A percentile compares a stretch with the other conserved stretches of the same genome.
phyloP scores from a whole-genome alignment of 2,797 vertebrate genomes.

The Sebastes oblongus region DNA sequence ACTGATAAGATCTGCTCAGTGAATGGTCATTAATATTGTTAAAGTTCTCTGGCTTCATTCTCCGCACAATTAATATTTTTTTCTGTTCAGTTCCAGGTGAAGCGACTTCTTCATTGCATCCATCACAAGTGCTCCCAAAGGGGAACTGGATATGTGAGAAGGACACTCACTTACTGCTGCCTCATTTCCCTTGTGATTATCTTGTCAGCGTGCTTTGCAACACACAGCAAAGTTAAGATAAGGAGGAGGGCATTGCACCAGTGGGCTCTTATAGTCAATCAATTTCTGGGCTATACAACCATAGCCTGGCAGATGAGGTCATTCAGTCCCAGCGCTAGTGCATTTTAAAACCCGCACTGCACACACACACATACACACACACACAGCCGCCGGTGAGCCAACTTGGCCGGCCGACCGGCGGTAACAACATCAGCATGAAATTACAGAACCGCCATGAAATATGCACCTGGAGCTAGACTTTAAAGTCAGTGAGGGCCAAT shows the following conservation, averaged over 20 bases:
- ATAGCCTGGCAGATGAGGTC: constrained; percentile 50
- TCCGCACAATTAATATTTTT: background rate
- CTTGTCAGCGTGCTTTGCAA: constrained; percentile 49
- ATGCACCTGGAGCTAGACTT: constrained; percentile 64
- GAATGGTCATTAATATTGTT: background rate
- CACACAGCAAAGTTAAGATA: constrained; percentile 33
- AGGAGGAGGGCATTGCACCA: constrained; percentile 53
- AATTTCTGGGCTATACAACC: constrained; percentile 48
- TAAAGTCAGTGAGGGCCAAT: constrained; percentile 38
- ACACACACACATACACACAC: background rate
- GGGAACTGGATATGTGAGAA: constrained; percentile 45
- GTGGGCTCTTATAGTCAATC: constrained; percentile 53
- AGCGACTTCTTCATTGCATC: constrained; percentile 20
- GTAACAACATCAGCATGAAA: constrained; percentile 70
- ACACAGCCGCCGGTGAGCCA: constrained; percentile 4
- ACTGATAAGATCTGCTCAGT: background rate
- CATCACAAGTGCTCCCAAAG: constrained; percentile 8
- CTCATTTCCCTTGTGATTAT: constrained; percentile 49
- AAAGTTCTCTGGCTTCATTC: background rate
- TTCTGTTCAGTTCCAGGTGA: constrained; percentile 19
- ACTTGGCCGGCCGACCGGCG: background rate
- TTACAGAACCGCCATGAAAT: constrained; percentile 81
- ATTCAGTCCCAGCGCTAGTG: constrained; percentile 27
- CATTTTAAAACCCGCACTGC: constrained; percentile 50
- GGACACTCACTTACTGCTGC: constrained; percentile 36